phyloP scores from a whole-genome alignment of 2,113 vertebrate genomes.

The Paramisgurnus dabryanus region DNA sequence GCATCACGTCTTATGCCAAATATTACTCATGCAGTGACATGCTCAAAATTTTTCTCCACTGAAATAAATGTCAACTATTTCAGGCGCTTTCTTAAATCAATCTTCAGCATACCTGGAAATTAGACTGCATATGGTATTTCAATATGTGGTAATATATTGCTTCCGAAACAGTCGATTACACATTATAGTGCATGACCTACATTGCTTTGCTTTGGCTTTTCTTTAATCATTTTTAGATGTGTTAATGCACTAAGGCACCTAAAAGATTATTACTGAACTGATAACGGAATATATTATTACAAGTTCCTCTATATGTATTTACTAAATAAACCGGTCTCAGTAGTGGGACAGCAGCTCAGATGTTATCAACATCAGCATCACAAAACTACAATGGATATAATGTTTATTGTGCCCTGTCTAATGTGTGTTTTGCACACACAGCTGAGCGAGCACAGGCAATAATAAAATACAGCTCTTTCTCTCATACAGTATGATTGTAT shows the following conservation, averaged over 20 bases:
- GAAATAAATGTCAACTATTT: slow-evolving; percentile 24
- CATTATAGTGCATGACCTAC: not conserved
- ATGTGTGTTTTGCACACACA: no score
- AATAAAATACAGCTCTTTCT: no score
- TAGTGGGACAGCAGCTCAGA: no score
- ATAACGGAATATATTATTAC: not conserved
- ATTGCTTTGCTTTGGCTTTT: not conserved
- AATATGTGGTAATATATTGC: not conserved
- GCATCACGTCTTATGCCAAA: not conserved
- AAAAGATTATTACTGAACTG: no score
- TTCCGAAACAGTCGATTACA: not conserved
- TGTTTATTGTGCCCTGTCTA: no score
- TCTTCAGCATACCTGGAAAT: not conserved
- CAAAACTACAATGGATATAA: no score
- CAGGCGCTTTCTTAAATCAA: not conserved
- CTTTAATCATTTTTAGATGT: not conserved
- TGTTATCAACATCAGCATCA: no score
- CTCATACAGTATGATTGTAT: no score
- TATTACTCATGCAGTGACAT: not conserved
- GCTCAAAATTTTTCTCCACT: slow-evolving; percentile 3
- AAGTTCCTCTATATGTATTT: not conserved
- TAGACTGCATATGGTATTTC: not conserved
- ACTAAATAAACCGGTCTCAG: no score
- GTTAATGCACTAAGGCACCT: not conserved
- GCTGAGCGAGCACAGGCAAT: no score